A percentile compares a stretch with the other conserved stretches of the same genome.
Conservation (phyloP, 2,888 invertebrate genomes). For the Tetragonula carbonaria region DNA sequence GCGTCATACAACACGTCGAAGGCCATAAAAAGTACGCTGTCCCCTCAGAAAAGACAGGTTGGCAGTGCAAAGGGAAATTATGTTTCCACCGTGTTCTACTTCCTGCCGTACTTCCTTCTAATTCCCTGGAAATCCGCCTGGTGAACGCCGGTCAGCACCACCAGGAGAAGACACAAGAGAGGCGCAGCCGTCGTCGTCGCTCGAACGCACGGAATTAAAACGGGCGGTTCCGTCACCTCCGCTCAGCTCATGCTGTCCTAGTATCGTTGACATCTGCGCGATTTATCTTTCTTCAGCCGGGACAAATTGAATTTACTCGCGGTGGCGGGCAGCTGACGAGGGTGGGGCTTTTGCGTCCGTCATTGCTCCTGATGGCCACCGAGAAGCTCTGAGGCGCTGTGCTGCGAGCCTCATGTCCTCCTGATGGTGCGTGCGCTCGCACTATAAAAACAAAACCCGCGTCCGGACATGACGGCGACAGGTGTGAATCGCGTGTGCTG, state of each 20-base stretch:
- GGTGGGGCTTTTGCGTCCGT: constrained; percentile 6
- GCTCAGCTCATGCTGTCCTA: constrained; percentile 69
- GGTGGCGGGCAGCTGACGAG: background rate
- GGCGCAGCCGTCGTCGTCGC: background rate
- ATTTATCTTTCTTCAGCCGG: constrained; percentile 77
- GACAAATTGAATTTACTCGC: constrained; percentile 72
- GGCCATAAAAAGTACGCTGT: no score
- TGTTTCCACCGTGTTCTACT: background rate
- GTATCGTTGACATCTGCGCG: constrained; percentile 78
- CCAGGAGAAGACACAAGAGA: background rate
- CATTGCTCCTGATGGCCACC: background rate
- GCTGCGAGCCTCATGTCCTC: constrained; percentile 71
- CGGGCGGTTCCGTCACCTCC: constrained; percentile 19
- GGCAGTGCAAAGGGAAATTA: no score
- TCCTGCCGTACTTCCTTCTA: background rate
- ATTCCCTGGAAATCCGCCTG: background rate
- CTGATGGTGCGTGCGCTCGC: constrained; percentile 75
- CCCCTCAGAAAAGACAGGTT: no score
- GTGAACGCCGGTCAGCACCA: background rate
- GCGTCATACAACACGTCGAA: no score
- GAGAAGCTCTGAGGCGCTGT: constrained; percentile 3
- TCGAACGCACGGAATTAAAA: constrained; percentile 28
- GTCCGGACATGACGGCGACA: constrained; percentile 19
- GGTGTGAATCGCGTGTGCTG: constrained; percentile 3
- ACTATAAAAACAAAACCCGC: constrained; percentile 75